Evolutionary conservation across 2,888 invertebrate species (phyloP).

Genomic region (Himalopsyche kuldschensis): DNA sequence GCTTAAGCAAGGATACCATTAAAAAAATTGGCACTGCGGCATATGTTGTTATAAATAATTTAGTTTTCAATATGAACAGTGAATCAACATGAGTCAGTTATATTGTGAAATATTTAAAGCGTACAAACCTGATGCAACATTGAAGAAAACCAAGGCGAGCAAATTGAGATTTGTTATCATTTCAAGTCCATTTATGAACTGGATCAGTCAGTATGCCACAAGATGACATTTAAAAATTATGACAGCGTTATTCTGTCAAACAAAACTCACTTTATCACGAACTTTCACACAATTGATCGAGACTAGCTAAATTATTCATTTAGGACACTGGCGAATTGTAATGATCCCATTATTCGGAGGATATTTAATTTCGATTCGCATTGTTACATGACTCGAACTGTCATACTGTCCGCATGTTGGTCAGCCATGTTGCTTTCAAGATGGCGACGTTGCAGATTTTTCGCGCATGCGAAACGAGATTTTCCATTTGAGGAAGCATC

Average conservation of each 20-base stretch:
- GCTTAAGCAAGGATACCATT: neutral
- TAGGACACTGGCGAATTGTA: neutral
- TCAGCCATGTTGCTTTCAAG: slow-evolving; percentile 30
- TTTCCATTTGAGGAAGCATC: neutral
- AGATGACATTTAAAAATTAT: slow-evolving; percentile 24
- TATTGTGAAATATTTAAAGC: neutral
- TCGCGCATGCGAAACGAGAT: slow-evolving; percentile 15
- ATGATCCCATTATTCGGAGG: neutral
- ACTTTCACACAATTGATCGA: neutral
- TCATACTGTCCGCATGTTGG: slow-evolving; percentile 21
- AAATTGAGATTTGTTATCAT: slow-evolving; percentile 21
- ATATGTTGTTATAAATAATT: neutral
- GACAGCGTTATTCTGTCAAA: neutral
- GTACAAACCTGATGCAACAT: slow-evolving; percentile 26
- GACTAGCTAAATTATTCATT: neutral
- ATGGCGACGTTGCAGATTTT: slow-evolving; percentile 35
- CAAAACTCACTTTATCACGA: neutral
- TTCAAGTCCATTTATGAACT: slow-evolving; percentile 17
- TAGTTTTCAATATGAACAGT: neutral
- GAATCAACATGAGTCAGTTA: neutral
- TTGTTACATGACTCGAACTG: slow-evolving; percentile 7
- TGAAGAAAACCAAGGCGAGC: slow-evolving; percentile 16
- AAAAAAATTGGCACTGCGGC: neutral
- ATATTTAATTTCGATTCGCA: neutral
- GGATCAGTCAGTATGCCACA: slow-evolving; percentile 4